Conservation (phyloP, 64 coral and sea anemone genomes). For the Stichodactyla helianthus region DNA sequence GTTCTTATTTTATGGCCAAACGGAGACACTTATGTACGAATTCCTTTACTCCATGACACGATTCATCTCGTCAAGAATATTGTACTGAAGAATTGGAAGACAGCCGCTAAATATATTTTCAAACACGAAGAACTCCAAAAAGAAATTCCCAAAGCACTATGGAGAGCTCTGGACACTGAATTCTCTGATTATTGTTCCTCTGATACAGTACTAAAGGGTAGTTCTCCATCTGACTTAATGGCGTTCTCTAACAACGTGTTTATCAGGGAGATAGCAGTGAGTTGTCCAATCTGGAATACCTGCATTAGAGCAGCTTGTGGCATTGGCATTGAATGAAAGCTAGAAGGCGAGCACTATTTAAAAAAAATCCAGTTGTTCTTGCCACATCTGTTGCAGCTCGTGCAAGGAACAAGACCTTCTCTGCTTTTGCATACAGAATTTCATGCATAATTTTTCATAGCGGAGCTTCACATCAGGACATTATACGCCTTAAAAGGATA, state of each 20-base stretch:
- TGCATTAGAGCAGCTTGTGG: neutral
- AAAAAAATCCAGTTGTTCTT: neutral
- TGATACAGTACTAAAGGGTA: neutral
- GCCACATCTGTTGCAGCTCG: conserved; percentile 6
- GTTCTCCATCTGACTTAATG: neutral
- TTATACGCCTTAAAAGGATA: no score
- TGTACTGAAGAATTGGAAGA: no score
- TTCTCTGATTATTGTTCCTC: neutral
- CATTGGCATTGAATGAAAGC: neutral
- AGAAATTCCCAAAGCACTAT: neutral
- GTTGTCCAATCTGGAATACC: neutral
- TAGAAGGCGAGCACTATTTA: neutral
- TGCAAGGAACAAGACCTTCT: neutral
- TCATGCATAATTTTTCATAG: no score
- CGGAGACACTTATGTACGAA: no score
- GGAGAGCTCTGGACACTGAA: neutral
- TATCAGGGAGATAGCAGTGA: neutral
- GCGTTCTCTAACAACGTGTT: neutral
- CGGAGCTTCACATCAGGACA: no score
- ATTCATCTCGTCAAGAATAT: no score
- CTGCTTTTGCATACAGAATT: no score
- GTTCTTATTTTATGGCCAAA: no score
- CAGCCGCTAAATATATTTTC: no score
- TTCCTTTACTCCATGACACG: no score
- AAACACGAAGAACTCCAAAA: neutral